Evolutionary conservation across 2,888 invertebrate species (phyloP).

Genomic region (Conchocele bisecta): DNA sequence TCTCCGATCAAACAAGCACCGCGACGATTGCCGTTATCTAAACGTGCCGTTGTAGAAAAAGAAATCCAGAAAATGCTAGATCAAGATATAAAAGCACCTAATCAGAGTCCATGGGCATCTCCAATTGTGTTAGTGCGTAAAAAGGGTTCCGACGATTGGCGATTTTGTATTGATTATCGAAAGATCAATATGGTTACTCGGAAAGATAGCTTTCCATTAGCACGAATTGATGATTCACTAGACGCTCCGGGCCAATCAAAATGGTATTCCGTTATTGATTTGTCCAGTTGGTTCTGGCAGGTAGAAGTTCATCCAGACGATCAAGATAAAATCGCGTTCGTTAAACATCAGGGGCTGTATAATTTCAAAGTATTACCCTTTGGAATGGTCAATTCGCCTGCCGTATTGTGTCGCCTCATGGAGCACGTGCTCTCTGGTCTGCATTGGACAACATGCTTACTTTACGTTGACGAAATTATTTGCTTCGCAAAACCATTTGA

Average conservation of each 20-base stretch:
- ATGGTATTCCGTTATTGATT: background rate
- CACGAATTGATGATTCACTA: background rate
- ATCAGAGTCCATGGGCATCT: too few relatives aligned
- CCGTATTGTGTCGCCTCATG: background rate
- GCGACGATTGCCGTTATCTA: too few relatives aligned
- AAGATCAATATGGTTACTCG: background rate
- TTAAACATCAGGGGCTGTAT: background rate
- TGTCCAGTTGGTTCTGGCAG: background rate
- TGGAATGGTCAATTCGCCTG: background rate
- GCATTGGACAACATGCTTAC: background rate
- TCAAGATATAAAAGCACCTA: too few relatives aligned
- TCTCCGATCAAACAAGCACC: too few relatives aligned
- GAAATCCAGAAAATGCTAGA: too few relatives aligned
- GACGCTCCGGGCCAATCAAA: background rate
- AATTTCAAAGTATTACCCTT: background rate
- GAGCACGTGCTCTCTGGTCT: background rate
- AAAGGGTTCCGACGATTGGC: too few relatives aligned
- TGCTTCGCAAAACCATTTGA: background rate
- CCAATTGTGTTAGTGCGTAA: too few relatives aligned
- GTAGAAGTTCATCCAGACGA: background rate
- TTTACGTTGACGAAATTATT: background rate
- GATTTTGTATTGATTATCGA: background rate
- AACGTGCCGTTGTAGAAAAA: too few relatives aligned
- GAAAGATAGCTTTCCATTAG: background rate
- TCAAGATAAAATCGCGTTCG: constrained; percentile 1